Evolutionary conservation across 1,140 invertebrate species (phyloP).

Genomic region (Drosophila littoralis): DNA sequence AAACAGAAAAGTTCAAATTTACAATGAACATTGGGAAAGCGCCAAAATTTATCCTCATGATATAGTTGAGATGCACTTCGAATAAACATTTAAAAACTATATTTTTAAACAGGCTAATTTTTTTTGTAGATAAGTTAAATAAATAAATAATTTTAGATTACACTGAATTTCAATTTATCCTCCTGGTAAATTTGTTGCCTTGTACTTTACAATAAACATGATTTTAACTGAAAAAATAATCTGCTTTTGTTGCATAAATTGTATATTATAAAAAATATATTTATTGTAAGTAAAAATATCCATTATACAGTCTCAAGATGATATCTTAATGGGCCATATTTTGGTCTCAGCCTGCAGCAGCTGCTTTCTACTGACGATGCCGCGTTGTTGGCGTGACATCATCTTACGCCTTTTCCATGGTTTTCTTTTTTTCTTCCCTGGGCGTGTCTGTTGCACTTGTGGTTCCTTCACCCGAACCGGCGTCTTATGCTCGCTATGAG

Average conservation of each 20-base stretch:
- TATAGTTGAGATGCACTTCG: no score
- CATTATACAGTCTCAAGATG: background rate
- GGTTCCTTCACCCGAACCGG: background rate
- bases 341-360: conserved; percentile 53
- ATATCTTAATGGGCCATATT: conserved; percentile 41
- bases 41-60: no score
- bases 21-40: background rate
- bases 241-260: background rate
- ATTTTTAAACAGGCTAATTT: no score
- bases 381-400: background rate
- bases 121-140: no score
- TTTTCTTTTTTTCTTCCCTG: background rate
- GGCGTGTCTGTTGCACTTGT: background rate
- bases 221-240: background rate
- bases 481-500: background rate
- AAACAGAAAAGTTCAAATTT: background rate
- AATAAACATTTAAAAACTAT: no score
- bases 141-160: no score
- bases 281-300: background rate
- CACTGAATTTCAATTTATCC: no score
- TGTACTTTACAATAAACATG: background rate
- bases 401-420: no score
- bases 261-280: conserved; percentile 35
- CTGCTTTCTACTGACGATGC: conserved; percentile 21
- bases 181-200: background rate